Evolutionary conservation across 2,888 invertebrate species (phyloP), one percentile per base, ranked within the genome.

Genomic region (Leptodirus hochenwartii): DNA sequence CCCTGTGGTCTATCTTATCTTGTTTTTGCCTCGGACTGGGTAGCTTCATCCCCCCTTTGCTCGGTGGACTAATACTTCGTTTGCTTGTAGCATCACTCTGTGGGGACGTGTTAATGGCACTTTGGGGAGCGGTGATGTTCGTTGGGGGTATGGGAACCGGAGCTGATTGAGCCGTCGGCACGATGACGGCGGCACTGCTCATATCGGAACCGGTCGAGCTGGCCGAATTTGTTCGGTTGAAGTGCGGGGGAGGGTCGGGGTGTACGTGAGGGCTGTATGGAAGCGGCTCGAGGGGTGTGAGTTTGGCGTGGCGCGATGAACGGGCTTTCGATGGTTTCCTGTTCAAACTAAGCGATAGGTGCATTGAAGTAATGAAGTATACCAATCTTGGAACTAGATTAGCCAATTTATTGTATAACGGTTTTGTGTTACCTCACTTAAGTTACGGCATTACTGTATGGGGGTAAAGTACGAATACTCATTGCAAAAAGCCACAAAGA

Each of bases 151-250:
- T 40, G 36, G 39, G 9, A 44, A 43, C 32, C 35, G 32, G 24
- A 38, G 27, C 24, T 48, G 45, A 4, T 10, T 17, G 26, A 22
- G n/a, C n/a, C n/a, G n/a, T n/a, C n/a, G n/a, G n/a, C n/a, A n/a
- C n/a, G n/a, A n/a, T n/a, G n/a, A n/a, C n/a, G n/a, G n/a, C n/a
- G n/a, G n/a, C n/a, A n/a, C n/a, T 5, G 15, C 15, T n/a, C 15
- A 24, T 8, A 9, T 74, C 74, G 0, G 73, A 72, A 9, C 68
- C 63, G 46, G 70, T 71, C 3, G 70, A 70, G 45, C 64, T 66
- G 23, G 61, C 55, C 35, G 56, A 56, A 31, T 46, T 49, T 12
- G 38, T 33, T 17, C 36, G 20, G 11, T 9, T 10, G 25, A 9
- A 9, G 6, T 20, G 25, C 11, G 11, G 8, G 12, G 10, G 25